phyloP scores from a whole-genome alignment of 1,140 invertebrate species.

The Drosophila parabipectinata region DNA sequence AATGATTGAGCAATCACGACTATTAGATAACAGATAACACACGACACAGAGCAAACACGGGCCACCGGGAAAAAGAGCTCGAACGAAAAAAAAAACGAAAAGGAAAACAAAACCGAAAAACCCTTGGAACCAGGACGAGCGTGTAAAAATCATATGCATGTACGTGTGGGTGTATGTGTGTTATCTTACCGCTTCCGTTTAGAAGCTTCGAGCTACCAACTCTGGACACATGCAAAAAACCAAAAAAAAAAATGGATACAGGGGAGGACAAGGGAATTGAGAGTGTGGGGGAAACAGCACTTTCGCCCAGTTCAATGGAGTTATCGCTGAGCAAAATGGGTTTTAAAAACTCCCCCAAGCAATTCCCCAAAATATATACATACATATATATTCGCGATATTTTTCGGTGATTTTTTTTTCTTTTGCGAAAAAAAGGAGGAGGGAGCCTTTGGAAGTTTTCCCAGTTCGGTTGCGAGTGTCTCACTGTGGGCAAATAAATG shows the following conservation, averaged over 20 bases:
- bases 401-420: constrained; percentile 24
- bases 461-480: constrained; percentile 52
- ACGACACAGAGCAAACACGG: constrained; percentile 51
- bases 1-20: constrained; percentile 75
- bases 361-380: constrained; percentile 63
- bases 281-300: constrained; percentile 23
- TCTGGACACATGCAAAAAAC: constrained; percentile 53
- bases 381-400: constrained; percentile 41
- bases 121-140: constrained; percentile 24
- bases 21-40: constrained; percentile 78
- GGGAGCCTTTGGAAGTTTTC: constrained; percentile 57
- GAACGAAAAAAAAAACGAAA: constrained; percentile 19
- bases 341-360: constrained; percentile 74
- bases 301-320: constrained; percentile 77
- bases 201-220: constrained; percentile 38
- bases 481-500: constrained; percentile 80
- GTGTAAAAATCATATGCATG: constrained; percentile 44
- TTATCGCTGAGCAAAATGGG: constrained; percentile 72
- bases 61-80: constrained; percentile 12
- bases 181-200: constrained; percentile 60
- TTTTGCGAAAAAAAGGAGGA: neutral
- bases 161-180: constrained; percentile 42
- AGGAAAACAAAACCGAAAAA: constrained; percentile 40
- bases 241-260: constrained; percentile 15
- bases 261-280: neutral